Base-by-base conservation (phyloP, 1,140 invertebrate species). In the Eubasilissa regina region DNA sequence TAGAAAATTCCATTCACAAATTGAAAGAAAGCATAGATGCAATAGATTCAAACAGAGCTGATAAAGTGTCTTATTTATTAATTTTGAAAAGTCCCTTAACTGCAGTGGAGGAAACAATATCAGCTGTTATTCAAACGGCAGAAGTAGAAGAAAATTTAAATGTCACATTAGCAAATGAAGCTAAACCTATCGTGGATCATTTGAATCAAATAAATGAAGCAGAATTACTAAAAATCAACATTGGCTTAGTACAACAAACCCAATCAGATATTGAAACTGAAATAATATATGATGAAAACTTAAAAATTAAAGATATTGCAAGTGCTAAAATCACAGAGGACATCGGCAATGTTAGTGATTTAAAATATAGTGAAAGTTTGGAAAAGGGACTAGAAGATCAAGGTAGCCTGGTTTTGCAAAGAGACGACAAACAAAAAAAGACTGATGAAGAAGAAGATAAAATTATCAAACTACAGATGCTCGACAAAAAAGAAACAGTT, bases 381-480 rank as follows among this genome's bases (percentile, higher is more conserved):
- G 43, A 51, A 15, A 51, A 51, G 48, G 48, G n/a, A 4, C 8
- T 12, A 1, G 48, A 51, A 51, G 48, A 78, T 11, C 48, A 35
- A 74, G 79, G 64, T n/a, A 53, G 76, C 6, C 25, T 35, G 82
- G 75, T 72, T 80, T 77, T 81, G 62, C 64, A 44, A 62, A 43
- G 75, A 79, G 62, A 81, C 82, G 68, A 64, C 13, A 4, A 60
- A 51, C 19, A 43, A 60, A 60, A 60, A 55, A 4, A 0, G 51
- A 0, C 17, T 55, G 13, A 13, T 15, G 51, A 19, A 6, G 6
- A 17, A 60, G 56, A 60, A 60, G 56, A 60, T 8, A 25, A 25
- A 60, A 60, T 21, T 0, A 60, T 35, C 25, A 60, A 60, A 21
- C 56, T 35, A 35, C 1, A 35, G 25, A 35, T 35, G 1, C 25